Percentiles rank a stretch among this genome's conserved stretches.
These are phyloP conservation scores for Charaxes varanes DNA, from an alignment of 1,140 invertebrate species.

Conservation along the genomic window DNA sequence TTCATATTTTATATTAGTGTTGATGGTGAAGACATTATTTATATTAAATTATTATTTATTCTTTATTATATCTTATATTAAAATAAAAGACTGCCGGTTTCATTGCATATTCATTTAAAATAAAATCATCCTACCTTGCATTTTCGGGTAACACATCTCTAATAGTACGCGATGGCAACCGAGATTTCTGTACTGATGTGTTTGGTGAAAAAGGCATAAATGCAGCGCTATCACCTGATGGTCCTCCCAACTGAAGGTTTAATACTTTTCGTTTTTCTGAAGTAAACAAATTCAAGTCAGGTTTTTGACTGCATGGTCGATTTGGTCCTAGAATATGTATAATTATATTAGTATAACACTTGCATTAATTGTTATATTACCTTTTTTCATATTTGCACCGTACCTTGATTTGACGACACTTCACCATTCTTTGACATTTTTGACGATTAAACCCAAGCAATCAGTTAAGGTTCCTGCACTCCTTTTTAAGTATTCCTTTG, in stretches of 20 bases:
- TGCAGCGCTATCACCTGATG: conserved; percentile 53
- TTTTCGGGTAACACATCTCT: conserved; percentile 65
- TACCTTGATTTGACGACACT: conserved; percentile 70
- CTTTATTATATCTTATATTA: too few relatives aligned
- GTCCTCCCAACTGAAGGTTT: conserved; percentile 51
- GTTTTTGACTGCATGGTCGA: conserved; percentile 53
- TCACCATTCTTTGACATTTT: conserved; percentile 73
- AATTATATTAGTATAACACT: conserved; percentile 5
- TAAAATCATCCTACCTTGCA: conserved; percentile 48
- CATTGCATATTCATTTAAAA: too few relatives aligned
- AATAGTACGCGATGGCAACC: conserved; percentile 53
- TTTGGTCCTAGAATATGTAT: conserved; percentile 46
- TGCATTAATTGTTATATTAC: conserved; percentile 1
- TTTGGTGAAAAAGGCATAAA: conserved; percentile 58
- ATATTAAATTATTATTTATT: too few relatives aligned
- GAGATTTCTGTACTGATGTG: conserved; percentile 35
- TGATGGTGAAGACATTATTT: too few relatives aligned
- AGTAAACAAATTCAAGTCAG: conserved; percentile 57
- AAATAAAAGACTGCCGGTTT: too few relatives aligned
- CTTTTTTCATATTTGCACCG: conserved; percentile 8
- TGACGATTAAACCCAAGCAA: conserved; percentile 24
- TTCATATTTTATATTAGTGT: too few relatives aligned
- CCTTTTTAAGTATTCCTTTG: conserved; percentile 26
- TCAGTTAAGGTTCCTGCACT: conserved; percentile 17
- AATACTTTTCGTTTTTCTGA: conserved; percentile 62